These are phyloP conservation scores for Hermaeophaga mercurialis DNA, from an alignment of 2,888 invertebrate species.

Conservation along the genomic window DNA sequence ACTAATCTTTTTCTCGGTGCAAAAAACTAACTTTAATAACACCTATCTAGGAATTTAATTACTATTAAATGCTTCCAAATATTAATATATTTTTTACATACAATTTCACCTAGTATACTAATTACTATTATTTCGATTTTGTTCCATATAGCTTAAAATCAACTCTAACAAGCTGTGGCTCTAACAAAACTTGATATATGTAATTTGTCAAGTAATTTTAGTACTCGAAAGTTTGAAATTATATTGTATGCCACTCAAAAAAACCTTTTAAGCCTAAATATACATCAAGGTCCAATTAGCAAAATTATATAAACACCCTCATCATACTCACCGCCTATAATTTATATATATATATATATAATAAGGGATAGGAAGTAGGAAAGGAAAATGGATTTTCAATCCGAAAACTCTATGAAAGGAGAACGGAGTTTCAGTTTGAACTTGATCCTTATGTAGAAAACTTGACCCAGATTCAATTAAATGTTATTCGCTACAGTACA, in stretches of 20 bases:
- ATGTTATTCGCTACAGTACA: background rate
- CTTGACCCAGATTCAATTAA: background rate
- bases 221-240: background rate
- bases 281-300: background rate
- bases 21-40: too few species aligned
- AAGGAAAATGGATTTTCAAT: background rate
- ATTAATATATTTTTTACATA: too few species aligned
- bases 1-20: too few species aligned
- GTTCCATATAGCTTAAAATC: too few species aligned
- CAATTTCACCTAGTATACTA: too few species aligned
- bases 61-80: too few species aligned
- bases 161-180: too few species aligned
- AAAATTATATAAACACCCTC: conserved; percentile 1
- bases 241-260: background rate
- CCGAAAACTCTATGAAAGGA: background rate
- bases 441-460: background rate
- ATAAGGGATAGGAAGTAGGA: background rate
- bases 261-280: background rate
- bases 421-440: background rate
- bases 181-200: too few species aligned
- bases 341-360: background rate
- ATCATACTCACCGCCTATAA: background rate
- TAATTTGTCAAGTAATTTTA: too few species aligned
- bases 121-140: too few species aligned
- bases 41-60: too few species aligned